Evolutionary conservation across 2,888 invertebrate species (phyloP).

Genomic region (Apoda limacodes): DNA sequence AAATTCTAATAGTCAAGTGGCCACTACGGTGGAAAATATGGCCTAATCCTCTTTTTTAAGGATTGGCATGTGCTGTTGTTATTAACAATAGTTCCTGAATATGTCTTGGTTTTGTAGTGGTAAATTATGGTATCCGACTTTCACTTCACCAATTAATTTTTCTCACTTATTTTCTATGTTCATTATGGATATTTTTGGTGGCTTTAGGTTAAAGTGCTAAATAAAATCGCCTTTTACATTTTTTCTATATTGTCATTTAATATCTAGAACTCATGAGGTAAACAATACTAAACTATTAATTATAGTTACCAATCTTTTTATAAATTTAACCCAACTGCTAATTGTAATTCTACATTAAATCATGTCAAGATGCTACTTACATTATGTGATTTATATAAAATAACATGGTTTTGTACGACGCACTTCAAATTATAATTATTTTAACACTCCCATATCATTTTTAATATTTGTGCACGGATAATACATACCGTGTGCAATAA

Average conservation of each 20-base stretch:
- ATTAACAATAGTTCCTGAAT: no score
- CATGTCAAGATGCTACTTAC: slow-evolving; percentile 31
- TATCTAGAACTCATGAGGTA: slow-evolving; percentile 69
- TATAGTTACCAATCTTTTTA: slow-evolving; percentile 50
- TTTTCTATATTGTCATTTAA: slow-evolving; percentile 59
- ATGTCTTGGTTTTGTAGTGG: no score
- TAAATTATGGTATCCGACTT: no score
- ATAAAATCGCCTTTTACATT: no score
- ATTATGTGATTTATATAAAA: slow-evolving; percentile 19
- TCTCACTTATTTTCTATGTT: no score
- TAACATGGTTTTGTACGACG: slow-evolving; percentile 29
- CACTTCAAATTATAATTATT: slow-evolving; percentile 18
- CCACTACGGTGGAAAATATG: no score
- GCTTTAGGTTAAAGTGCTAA: no score
- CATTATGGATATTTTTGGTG: no score
- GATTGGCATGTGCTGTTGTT: no score
- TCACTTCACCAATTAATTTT: no score
- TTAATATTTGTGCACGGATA: slow-evolving; percentile 32
- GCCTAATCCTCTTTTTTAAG: no score
- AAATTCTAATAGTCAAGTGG: no score
- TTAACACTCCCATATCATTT: slow-evolving; percentile 39
- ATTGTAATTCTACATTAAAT: slow-evolving; percentile 29
- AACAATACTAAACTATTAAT: slow-evolving; percentile 62
- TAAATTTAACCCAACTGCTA: slow-evolving; percentile 37
- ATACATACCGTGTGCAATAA: slow-evolving; percentile 35